Conservation (phyloP, 2,797 vertebrate genomes). For the Microctenopoma lineatum region DNA sequence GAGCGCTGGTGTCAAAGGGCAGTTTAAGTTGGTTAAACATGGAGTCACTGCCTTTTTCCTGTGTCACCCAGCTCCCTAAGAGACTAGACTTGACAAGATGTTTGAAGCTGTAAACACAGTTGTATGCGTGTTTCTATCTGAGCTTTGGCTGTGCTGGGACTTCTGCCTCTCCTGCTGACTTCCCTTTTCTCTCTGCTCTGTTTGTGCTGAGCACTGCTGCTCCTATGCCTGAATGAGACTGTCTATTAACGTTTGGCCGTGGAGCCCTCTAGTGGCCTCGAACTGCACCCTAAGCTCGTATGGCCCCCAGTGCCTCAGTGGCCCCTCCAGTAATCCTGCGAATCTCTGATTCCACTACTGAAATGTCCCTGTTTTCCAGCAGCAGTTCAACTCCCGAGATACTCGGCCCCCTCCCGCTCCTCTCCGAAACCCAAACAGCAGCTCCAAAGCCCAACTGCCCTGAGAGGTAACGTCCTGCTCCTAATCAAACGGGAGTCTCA, state of each 20-base stretch:
- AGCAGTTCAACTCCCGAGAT: constrained; percentile 80
- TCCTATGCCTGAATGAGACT: constrained; percentile 25
- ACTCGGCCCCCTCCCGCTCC: constrained; percentile 90
- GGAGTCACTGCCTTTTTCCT: constrained; percentile 32
- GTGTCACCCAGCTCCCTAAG: constrained; percentile 10
- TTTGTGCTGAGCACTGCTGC: constrained; percentile 13
- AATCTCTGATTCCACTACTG: constrained; percentile 66
- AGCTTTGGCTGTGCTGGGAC: constrained; percentile 48
- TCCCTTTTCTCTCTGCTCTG: constrained; percentile 24
- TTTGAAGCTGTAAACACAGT: background rate
- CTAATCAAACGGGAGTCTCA: constrained; percentile 42
- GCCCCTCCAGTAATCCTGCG: constrained; percentile 22
- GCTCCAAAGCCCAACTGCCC: constrained; percentile 92
- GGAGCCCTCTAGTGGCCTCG: constrained; percentile 70
- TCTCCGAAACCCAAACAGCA: constrained; percentile 98
- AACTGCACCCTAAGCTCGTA: constrained; percentile 38
- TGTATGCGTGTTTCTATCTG: constrained; percentile 2
- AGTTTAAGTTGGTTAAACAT: constrained; percentile 40
- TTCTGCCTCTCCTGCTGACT: constrained; percentile 35
- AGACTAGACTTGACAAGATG: background rate
- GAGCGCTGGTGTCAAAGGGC: constrained; percentile 45
- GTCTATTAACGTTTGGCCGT: constrained; percentile 43
- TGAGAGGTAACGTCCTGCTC: constrained; percentile 91
- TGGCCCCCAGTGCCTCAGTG: constrained; percentile 12
- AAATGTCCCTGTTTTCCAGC: constrained; percentile 85